Evolutionary conservation across 2,888 invertebrate genomes (phyloP).

Genomic region (Agrotis puta): DNA sequence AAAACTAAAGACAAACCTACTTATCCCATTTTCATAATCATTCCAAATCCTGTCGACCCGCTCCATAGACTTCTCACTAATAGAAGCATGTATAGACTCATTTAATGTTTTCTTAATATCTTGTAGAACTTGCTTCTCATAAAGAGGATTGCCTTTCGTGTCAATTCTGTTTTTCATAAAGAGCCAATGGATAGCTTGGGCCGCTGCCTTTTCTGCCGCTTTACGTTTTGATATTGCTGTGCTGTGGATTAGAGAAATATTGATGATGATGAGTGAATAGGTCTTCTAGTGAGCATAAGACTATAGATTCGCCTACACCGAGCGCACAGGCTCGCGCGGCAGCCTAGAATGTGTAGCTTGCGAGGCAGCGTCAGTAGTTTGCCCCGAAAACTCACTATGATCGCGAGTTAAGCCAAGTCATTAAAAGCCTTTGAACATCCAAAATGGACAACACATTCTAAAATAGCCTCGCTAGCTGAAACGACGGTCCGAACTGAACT

Average conservation of each 20-base stretch:
- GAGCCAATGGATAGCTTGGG: slow-evolving; percentile 90
- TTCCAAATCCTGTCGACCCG: slow-evolving; percentile 83
- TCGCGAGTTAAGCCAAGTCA: too few species aligned
- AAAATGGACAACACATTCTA: too few species aligned
- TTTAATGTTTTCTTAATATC: slow-evolving; percentile 77
- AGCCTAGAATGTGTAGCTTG: too few species aligned
- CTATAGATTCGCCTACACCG: too few species aligned
- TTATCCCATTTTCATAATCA: slow-evolving; percentile 85
- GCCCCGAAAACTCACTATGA: too few species aligned
- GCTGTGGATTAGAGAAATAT: slow-evolving; percentile 70
- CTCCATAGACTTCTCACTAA: slow-evolving; percentile 79
- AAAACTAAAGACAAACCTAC: slow-evolving; percentile 76
- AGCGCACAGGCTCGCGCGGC: too few species aligned
- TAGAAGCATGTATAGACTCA: slow-evolving; percentile 73
- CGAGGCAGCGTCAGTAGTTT: too few species aligned
- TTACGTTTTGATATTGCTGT: slow-evolving; percentile 88
- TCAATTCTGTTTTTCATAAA: slow-evolving; percentile 86
- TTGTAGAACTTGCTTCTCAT: slow-evolving; percentile 79
- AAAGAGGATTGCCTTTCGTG: slow-evolving; percentile 87
- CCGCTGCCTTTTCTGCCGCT: slow-evolving; percentile 90
- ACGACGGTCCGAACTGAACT: too few species aligned
- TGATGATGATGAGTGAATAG: too few species aligned
- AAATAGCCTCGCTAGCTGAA: too few species aligned
- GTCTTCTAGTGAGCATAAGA: too few species aligned
- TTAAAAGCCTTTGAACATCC: too few species aligned